These are phyloP conservation scores for Oxytorus armatus DNA, from an alignment of 2,888 invertebrate species.

Conservation along the genomic window DNA sequence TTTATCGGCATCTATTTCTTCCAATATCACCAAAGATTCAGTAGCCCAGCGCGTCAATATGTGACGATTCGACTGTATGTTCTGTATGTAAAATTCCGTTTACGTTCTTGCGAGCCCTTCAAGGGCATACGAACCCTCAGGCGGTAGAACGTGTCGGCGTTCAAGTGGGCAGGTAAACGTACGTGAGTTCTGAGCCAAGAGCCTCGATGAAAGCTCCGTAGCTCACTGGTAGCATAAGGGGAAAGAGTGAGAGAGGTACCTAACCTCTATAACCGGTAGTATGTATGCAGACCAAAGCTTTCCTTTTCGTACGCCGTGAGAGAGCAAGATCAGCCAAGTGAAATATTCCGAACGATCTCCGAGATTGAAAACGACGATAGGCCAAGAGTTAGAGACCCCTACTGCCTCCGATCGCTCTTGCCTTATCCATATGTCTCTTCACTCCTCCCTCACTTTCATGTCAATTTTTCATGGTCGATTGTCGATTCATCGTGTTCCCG, in stretches of 20 bases:
- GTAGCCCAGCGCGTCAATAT: background rate
- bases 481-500: conserved; percentile 26
- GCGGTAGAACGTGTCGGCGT: conserved; percentile 17
- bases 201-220: conserved; percentile 38
- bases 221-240: conserved; percentile 6
- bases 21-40: background rate
- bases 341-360: conserved; percentile 59
- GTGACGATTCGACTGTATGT: background rate
- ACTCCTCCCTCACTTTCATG: conserved; percentile 14
- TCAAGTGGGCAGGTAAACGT: conserved; percentile 34
- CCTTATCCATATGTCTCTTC: conserved; percentile 53
- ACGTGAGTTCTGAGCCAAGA: conserved; percentile 31
- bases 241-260: background rate
- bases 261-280: conserved; percentile 28
- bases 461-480: conserved; percentile 50
- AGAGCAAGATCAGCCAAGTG: conserved; percentile 57
- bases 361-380: conserved; percentile 65
- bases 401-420: conserved; percentile 43
- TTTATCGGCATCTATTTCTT: too few species aligned
- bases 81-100: conserved; percentile 21
- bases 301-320: conserved; percentile 46
- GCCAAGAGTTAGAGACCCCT: conserved; percentile 32
- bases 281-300: conserved; percentile 51
- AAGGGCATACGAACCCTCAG: conserved; percentile 21
- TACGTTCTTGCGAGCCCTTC: conserved; percentile 5